Base-by-base conservation (phyloP, 2,888 invertebrate genomes). In the Meiosimyza platycephala region DNA sequence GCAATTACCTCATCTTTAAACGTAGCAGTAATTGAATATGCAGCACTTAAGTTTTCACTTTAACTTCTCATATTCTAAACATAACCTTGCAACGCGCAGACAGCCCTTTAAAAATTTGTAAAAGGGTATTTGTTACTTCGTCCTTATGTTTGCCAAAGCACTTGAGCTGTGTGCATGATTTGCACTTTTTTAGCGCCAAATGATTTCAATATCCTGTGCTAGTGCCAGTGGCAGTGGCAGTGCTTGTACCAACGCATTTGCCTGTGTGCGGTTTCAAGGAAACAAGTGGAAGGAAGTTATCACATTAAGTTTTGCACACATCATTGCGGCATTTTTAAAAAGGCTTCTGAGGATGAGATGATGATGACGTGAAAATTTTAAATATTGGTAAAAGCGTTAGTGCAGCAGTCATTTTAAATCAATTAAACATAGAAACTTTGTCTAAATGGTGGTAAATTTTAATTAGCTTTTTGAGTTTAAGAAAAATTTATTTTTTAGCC, bases 301-400 rank as follows among this genome's bases (percentile, higher is more conserved):
- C 64, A 64, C 51, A 50, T 50, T 64, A 22, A 51, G 15, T 64
- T 64, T 64, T 64, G 64, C 64, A 50, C 64, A 64, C 64, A 64
- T 50, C 64, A 64, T 51, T 50, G 64, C 64, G 64, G 50, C 64
- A 40, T 11, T 62, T 51, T 13, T 15, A 13, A 57, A 28, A 15
- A n/a, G 18, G 18, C 16, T 18, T 18, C 6, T 12, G 13, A 18
- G 13, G 18, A 57, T 9, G 40, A 57, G 28, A 57, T 6, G 13
- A 6, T 57, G 12, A 40, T 40, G 40, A 40, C 40, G 9, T 40
- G 40, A 9, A 40, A 40, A 40, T 9, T 40, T 40, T 40, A 40
- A 40, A 40, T 40, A 40, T 40, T 40, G 40, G 40, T 40, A 40
- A 9, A 40, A 7, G 5, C 40, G 40, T 40, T 9, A 40, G 9